phyloP scores from a whole-genome alignment of 2,797 vertebrate genomes.

The Chelidonichthys spinosus region DNA sequence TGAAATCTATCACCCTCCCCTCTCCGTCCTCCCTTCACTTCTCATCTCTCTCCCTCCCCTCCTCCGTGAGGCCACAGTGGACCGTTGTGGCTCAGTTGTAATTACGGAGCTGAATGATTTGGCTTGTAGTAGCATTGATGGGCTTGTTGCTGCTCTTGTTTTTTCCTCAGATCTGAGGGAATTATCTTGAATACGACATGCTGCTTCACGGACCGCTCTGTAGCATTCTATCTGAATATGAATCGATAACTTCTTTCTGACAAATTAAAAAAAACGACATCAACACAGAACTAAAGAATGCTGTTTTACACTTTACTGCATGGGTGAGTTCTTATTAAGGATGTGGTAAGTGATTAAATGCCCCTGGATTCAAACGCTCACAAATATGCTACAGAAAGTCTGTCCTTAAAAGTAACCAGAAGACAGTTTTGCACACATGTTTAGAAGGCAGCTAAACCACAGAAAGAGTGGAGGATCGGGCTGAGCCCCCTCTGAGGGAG shows the following conservation, averaged over 20 bases:
- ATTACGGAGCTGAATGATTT: slow-evolving; percentile 76
- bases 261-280: slow-evolving; percentile 49
- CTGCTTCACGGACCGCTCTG: not conserved
- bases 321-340: slow-evolving; percentile 24
- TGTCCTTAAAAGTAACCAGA: not conserved
- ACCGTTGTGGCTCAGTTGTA: slow-evolving; percentile 67
- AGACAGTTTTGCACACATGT: not conserved
- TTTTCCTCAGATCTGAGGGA: slow-evolving; percentile 49
- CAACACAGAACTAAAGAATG: slow-evolving; percentile 23
- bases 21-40: slow-evolving; percentile 16
- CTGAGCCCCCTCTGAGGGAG: not conserved
- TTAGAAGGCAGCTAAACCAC: not conserved
- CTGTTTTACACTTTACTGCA: slow-evolving; percentile 46
- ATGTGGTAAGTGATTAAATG: slow-evolving; percentile 32
- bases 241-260: slow-evolving; percentile 67
- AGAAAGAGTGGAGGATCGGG: not conserved
- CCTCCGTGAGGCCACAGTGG: slow-evolving; percentile 58
- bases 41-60: slow-evolving; percentile 20
- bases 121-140: slow-evolving; percentile 65
- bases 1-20: slow-evolving; percentile 71
- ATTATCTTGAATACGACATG: slow-evolving; percentile 34
- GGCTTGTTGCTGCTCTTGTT: slow-evolving; percentile 51
- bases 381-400: not conserved
- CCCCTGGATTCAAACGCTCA: not conserved
- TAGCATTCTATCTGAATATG: slow-evolving; percentile 27